These are phyloP conservation scores for Pipa parva DNA, from an alignment of 2,113 vertebrate species.

Conservation along the genomic window DNA sequence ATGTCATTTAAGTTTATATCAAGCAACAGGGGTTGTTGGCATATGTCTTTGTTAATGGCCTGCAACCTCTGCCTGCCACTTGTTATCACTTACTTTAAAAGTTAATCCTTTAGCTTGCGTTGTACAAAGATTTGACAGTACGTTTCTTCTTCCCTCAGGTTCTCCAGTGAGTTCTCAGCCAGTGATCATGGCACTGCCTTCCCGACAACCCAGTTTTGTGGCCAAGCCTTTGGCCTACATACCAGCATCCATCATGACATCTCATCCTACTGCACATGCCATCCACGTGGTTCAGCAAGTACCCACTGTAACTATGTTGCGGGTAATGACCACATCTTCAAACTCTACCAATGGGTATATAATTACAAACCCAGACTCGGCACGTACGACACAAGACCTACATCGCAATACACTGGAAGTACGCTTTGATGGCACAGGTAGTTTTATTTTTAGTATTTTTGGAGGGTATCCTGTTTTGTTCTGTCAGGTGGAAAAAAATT, in stretches of 20 bases:
- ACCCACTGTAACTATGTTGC: conserved; percentile 87
- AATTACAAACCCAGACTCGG: conserved; percentile 65
- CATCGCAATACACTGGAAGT: conserved; percentile 62
- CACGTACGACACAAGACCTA: conserved; percentile 57
- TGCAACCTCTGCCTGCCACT: too few species aligned
- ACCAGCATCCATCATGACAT: conserved; percentile 75
- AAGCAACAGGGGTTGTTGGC: too few species aligned
- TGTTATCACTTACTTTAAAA: too few species aligned
- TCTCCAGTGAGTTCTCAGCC: conserved; percentile 90
- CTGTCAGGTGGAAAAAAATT: too few species aligned
- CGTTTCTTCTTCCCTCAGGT: conserved; percentile 57
- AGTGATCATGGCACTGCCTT: conserved; percentile 89
- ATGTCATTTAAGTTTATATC: too few species aligned
- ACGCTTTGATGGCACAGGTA: conserved; percentile 27
- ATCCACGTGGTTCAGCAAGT: conserved; percentile 86
- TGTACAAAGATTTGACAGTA: too few species aligned
- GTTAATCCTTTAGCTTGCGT: too few species aligned
- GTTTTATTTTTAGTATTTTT: too few species aligned
- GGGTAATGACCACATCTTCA: conserved; percentile 78
- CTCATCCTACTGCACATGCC: conserved; percentile 73
- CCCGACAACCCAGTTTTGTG: conserved; percentile 67
- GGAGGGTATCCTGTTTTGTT: too few species aligned
- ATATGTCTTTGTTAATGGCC: too few species aligned
- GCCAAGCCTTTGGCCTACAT: conserved; percentile 84
- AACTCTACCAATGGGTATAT: conserved; percentile 86